Evolutionary conservation across 64 coral and sea anemone species (phyloP).

Genomic region (Pocillopora verrucosa): DNA sequence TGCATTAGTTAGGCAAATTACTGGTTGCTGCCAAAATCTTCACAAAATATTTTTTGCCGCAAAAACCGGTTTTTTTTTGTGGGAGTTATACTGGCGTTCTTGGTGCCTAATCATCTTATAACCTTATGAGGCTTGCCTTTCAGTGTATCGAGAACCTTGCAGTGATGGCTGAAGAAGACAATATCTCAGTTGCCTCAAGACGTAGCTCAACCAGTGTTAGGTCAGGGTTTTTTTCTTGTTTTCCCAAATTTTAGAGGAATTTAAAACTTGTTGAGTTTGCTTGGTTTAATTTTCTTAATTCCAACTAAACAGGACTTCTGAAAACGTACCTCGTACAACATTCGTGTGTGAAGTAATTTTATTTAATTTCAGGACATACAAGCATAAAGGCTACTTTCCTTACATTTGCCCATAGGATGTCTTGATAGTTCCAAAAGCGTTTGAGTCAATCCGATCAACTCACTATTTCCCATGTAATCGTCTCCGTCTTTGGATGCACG

Average conservation of each 20-base stretch:
- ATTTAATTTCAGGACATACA: too few relatives aligned
- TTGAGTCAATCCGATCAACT: too few relatives aligned
- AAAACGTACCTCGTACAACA: background rate
- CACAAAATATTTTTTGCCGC: too few relatives aligned
- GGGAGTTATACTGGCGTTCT: too few relatives aligned
- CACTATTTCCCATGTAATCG: too few relatives aligned
- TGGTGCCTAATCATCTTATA: background rate
- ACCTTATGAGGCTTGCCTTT: background rate
- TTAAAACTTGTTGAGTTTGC: background rate
- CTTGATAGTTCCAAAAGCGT: too few relatives aligned
- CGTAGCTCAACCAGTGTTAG: conserved; percentile 84
- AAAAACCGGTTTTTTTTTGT: background rate
- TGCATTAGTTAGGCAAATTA: too few relatives aligned
- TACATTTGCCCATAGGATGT: too few relatives aligned
- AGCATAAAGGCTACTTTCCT: too few relatives aligned
- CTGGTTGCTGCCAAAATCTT: too few relatives aligned
- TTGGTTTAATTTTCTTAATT: background rate
- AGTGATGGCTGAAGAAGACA: conserved; percentile 73
- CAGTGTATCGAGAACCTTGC: conserved; percentile 97
- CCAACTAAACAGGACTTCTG: background rate
- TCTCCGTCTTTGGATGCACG: too few relatives aligned
- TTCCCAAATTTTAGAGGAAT: background rate
- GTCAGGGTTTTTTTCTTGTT: background rate
- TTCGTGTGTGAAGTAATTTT: background rate
- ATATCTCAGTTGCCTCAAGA: conserved; percentile 62